Evolutionary conservation across 2,888 invertebrate genomes (phyloP).

Genomic region (Rapana venosa): DNA sequence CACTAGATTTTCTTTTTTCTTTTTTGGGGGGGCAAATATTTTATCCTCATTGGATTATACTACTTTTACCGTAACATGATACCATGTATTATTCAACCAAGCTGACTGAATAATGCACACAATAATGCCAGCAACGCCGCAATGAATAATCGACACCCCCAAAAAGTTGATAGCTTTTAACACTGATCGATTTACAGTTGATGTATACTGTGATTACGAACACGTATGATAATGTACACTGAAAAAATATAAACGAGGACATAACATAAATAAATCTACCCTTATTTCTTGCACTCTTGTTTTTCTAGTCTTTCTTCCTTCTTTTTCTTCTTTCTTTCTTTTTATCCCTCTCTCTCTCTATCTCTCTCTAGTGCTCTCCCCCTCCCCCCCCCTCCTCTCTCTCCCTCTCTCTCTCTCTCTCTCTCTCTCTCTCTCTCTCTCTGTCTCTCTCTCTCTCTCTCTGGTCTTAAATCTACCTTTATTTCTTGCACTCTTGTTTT

Average conservation of each 20-base stretch:
- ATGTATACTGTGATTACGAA: too few relatives aligned
- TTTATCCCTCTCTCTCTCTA: not conserved
- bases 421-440: slow-evolving; percentile 1
- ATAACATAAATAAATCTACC: not conserved
- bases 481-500: too few relatives aligned
- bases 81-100: too few relatives aligned
- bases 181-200: too few relatives aligned
- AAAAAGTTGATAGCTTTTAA: too few relatives aligned
- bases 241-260: not conserved
- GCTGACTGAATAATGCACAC: too few relatives aligned
- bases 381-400: not conserved
- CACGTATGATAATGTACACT: not conserved
- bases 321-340: not conserved
- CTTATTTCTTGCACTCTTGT: not conserved
- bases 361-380: not conserved
- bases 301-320: not conserved
- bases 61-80: too few relatives aligned
- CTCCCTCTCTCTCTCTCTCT: not conserved
- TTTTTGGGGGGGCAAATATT: too few relatives aligned
- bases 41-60: too few relatives aligned
- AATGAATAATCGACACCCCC: too few relatives aligned
- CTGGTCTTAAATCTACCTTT: not conserved
- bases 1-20: too few relatives aligned
- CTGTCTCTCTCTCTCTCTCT: not conserved
- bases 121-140: too few relatives aligned